These are phyloP conservation scores for Temnothorax longispinosus DNA, from an alignment of 1,140 invertebrate species.

Conservation along the genomic window DNA sequence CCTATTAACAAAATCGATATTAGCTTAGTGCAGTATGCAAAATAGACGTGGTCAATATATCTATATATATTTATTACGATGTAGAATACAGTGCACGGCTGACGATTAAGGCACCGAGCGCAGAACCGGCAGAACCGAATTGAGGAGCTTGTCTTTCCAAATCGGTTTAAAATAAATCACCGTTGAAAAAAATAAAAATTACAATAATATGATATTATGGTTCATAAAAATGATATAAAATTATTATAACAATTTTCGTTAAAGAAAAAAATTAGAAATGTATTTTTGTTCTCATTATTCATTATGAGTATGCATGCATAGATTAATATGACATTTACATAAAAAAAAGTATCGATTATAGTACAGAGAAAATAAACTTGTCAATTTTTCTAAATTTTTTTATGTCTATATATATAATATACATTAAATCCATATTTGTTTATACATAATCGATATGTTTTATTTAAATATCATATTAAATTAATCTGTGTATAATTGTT, in stretches of 20 bases:
- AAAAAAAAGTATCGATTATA: background rate
- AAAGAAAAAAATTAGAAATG: background rate
- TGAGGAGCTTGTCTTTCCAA: background rate
- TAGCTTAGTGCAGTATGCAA: conserved; percentile 18
- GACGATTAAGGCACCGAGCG: background rate
- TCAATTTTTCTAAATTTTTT: background rate
- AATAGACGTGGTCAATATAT: conserved; percentile 29
- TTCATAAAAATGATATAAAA: background rate
- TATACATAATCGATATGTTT: background rate
- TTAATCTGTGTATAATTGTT: too few relatives aligned
- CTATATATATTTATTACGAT: conserved; percentile 40
- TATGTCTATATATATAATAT: too few relatives aligned
- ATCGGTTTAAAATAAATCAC: background rate
- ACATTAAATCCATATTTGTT: too few relatives aligned
- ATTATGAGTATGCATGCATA: background rate
- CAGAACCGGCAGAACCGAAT: background rate
- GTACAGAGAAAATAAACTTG: background rate
- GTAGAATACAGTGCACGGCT: background rate
- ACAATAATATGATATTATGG: background rate
- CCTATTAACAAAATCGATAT: conserved; percentile 64
- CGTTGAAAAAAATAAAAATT: background rate
- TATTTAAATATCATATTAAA: background rate
- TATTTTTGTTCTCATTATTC: background rate
- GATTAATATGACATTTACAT: background rate
- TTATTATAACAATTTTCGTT: background rate